Evolutionary conservation across 2,888 invertebrate genomes (phyloP), one percentile per base, ranked within the genome.

Genomic region (Hyppa rectilinea): DNA sequence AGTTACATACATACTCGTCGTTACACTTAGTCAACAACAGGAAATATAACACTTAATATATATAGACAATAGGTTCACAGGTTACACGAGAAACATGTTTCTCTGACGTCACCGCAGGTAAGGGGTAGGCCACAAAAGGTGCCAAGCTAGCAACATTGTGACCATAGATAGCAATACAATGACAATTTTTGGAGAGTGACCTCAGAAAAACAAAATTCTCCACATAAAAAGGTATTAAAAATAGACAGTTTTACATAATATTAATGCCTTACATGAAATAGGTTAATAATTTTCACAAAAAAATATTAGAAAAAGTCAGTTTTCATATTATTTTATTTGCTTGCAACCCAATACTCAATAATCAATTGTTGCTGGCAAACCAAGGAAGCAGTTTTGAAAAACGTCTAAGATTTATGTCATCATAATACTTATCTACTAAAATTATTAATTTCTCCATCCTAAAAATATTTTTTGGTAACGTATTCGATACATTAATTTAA

Each of bases 21-120:
- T 88, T 91, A 92, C 84, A 92, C 90, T 88, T 92, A 91, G 89
- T 90, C 89, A 93, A 93, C 93, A 91, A 91, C 90, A 88, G 79
- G 84, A 87, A 89, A 87, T 84, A 78, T 86, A 88, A 85, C 83
- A 85, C 89, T 85, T 85, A 84, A 64, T 85, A 75, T 59, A 73
- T 78, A 85, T 71, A 82, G 68, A 81, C 66, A 78, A 38, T 61
- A 78, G 77, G 50, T 82, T 78, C 71, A 74, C 71, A 70, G 73
- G 52, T 76, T 73, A 75, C 23, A 53, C 38, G 17, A 75, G 78
- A 65, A 69, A 38, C 5, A 53, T 63, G 60, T 59, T 78, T 64
- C 14, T 76, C 76, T 71, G 73, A 78, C 50, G 69, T 60, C 70
- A 80, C 61, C 20, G 4, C 5, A 36, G 67, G 67, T 36, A 29